Evolutionary conservation across 1,140 invertebrate genomes (phyloP), one percentile per base, ranked within the genome.

Genomic region (Ceratina australensis): DNA sequence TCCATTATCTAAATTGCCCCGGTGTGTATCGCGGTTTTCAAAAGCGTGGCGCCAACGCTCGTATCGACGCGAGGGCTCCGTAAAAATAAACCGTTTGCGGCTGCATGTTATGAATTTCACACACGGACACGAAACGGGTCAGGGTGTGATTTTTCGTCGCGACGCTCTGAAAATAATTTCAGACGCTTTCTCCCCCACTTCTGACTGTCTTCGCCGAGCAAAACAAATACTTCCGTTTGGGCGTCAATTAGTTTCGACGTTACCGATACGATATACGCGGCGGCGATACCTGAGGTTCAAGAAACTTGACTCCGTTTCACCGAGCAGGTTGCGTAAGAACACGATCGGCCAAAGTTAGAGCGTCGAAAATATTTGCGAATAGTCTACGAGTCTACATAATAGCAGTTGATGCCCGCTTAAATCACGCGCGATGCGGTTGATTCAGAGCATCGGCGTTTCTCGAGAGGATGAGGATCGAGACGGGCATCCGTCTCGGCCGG

Each of bases 121-220:
- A 26, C n/a, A 13, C 12, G 57, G n/a, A 26, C 20, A 65, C 65
- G n/a, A 71, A 77, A 20, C 24, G 12, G 66, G 26, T 66, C 60
- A 47, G 28, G n/a, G 60, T 64, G 64, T 49, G 52, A 63, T 76
- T 67, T 66, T 56, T 63, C 75, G 66, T 65, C 66, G 66, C 66
- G 73, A 26, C 66, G 42, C 13, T 66, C 75, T 68, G 60, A 33
- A 72, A 81, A 81, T 81, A 81, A 63, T 67, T 15, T 4, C 67
- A 16, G 50, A 69, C 66, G n/a, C 10, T 20, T 60, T 64, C 22
- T 13, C 26, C 49, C 33, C 22, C 47, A 42, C 26, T 26, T 13
- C 15, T 18, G 28, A 66, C 28, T 18, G 12, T 15, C 52, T 12
- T 26, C 42, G 18, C 18, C 10, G 18, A 75, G 15, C 18, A 59